Percentiles rank a stretch among this genome's conserved stretches.
Evolutionary conservation across 1,140 invertebrate genomes (phyloP).

Genomic region (Grapholita molesta): DNA sequence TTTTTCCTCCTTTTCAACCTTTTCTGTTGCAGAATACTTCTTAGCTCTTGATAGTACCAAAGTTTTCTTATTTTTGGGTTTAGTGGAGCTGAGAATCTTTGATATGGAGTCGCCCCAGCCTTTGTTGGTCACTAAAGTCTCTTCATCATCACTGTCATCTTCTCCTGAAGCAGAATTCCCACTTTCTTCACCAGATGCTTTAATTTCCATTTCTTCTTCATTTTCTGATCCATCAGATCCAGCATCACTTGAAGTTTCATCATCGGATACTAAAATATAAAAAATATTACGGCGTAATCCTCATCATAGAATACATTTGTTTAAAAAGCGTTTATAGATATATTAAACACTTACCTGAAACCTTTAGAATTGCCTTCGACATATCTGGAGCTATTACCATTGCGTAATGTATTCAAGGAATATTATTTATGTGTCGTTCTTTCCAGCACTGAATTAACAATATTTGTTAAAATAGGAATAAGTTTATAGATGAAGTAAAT

Average conservation of each 20-base stretch:
- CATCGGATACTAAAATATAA: constrained; percentile 47
- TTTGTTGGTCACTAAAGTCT: constrained; percentile 63
- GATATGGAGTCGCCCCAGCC: constrained; percentile 85
- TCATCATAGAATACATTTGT: neutral
- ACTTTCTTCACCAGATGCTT: constrained; percentile 22
- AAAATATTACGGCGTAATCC: neutral
- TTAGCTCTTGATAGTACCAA: constrained; percentile 87
- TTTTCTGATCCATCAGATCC: constrained; percentile 46
- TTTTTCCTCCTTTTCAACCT: constrained; percentile 71
- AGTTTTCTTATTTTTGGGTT: constrained; percentile 86
- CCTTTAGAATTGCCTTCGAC: constrained; percentile 51
- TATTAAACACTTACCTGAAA: constrained; percentile 43
- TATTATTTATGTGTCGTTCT: neutral
- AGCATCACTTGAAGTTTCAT: constrained; percentile 44
- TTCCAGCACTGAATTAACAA: neutral
- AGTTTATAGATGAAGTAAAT: neutral
- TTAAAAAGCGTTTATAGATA: neutral
- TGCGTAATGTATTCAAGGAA: constrained; percentile 8
- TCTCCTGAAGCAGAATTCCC: constrained; percentile 18
- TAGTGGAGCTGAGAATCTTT: constrained; percentile 86
- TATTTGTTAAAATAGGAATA: neutral
- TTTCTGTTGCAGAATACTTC: constrained; percentile 79
- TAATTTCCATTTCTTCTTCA: constrained; percentile 23
- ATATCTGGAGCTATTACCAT: constrained; percentile 53
- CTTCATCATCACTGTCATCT: constrained; percentile 24